phyloP scores from a whole-genome alignment of 1,140 invertebrate genomes.

The Micrasema longulum region DNA sequence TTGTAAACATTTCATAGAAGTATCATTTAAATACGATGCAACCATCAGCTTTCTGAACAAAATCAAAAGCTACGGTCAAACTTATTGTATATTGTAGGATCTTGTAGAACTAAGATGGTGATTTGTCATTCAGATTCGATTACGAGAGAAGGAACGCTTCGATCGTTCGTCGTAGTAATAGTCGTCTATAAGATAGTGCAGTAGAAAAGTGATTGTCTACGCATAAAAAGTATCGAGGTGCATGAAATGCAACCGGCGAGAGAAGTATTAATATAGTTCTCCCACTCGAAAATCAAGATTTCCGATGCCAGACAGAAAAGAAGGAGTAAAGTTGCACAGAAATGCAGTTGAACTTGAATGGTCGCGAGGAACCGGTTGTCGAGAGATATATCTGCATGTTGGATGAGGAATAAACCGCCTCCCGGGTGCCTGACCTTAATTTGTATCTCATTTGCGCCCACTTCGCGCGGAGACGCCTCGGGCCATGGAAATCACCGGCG shows the following conservation, averaged over 20 bases:
- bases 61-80: too few species aligned
- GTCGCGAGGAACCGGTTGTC: constrained; percentile 16
- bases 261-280: too few species aligned
- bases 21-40: too few species aligned
- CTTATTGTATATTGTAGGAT: too few species aligned
- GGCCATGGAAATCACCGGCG: neutral
- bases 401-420: constrained; percentile 1
- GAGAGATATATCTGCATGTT: constrained; percentile 13
- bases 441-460: constrained; percentile 13
- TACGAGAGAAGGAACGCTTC: too few species aligned
- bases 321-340: neutral
- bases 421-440: constrained; percentile 11
- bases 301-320: constrained; percentile 10
- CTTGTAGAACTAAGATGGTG: too few species aligned
- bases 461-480: neutral
- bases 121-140: too few species aligned
- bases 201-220: too few species aligned
- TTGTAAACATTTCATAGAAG: too few species aligned
- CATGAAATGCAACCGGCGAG: neutral
- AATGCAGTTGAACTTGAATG: constrained; percentile 18
- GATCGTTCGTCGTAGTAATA: too few species aligned
- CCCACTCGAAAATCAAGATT: neutral
- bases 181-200: too few species aligned
- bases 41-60: too few species aligned
- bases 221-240: neutral